phyloP scores from a whole-genome alignment of 2,888 invertebrate genomes.

The Yponomeuta cagnagella region DNA sequence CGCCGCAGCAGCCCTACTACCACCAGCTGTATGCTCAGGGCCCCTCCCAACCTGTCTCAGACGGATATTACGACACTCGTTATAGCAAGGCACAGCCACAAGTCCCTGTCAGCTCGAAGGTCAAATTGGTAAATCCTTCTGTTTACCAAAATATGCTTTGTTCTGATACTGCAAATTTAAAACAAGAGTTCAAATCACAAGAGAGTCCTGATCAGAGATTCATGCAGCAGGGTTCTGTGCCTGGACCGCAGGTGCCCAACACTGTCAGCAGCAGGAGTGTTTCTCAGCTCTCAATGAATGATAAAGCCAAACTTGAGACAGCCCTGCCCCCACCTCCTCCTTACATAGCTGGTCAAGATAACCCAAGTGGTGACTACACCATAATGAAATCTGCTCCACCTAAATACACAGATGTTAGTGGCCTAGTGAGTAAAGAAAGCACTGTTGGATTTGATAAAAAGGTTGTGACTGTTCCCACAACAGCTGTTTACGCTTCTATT shows the following conservation, averaged over 20 bases:
- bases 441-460: conserved; percentile 60
- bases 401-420: conserved; percentile 66
- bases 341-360: conserved; percentile 49
- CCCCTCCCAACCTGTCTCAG: conserved; percentile 57
- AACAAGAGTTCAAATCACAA: conserved; percentile 51
- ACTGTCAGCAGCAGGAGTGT: conserved; percentile 46
- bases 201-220: conserved; percentile 50
- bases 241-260: conserved; percentile 64
- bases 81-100: conserved; percentile 89
- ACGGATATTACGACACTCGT: conserved; percentile 70
- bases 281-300: conserved; percentile 44
- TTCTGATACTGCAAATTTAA: conserved; percentile 56
- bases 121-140: conserved; percentile 49
- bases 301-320: conserved; percentile 41
- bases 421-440: conserved; percentile 53
- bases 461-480: conserved; percentile 62
- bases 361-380: conserved; percentile 60
- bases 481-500: conserved; percentile 72
- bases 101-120: conserved; percentile 78
- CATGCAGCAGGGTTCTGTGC: conserved; percentile 59
- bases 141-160: conserved; percentile 71
- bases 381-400: conserved; percentile 70
- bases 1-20: conserved; percentile 77
- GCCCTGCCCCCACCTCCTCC: conserved; percentile 74
- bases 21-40: conserved; percentile 72